phyloP scores from a whole-genome alignment of 2,797 vertebrate genomes.

The Dendrocincla fuliginosa region DNA sequence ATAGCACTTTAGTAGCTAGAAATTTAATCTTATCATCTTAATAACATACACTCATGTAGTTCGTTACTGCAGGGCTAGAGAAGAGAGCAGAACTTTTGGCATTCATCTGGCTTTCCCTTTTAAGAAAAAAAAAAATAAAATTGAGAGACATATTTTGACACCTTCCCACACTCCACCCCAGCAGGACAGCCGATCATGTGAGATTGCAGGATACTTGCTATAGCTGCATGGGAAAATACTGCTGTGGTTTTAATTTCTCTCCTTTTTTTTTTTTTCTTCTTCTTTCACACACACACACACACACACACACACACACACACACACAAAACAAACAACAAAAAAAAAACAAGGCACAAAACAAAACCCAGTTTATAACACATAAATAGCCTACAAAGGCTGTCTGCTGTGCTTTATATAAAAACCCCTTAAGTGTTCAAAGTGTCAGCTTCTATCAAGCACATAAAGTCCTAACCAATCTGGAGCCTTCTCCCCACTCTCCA shows the following conservation, averaged over 20 bases:
- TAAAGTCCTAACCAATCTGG: neutral
- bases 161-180: conserved; percentile 68
- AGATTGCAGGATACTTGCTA: neutral
- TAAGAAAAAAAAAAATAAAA: conserved; percentile 30
- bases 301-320: neutral
- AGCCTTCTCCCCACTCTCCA: conserved; percentile 5
- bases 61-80: conserved; percentile 63
- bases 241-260: conserved; percentile 56
- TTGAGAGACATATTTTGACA: conserved; percentile 62
- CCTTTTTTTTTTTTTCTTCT: neutral
- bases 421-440: conserved; percentile 21
- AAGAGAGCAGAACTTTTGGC: conserved; percentile 52
- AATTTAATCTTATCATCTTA: conserved; percentile 68
- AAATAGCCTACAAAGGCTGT: conserved; percentile 60
- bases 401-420: conserved; percentile 48
- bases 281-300: neutral
- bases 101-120: conserved; percentile 60
- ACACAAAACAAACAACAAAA: neutral
- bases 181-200: conserved; percentile 45
- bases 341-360: neutral
- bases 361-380: conserved; percentile 42
- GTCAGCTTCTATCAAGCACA: conserved; percentile 3
- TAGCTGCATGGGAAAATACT: conserved; percentile 49
- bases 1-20: conserved; percentile 48
- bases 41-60: conserved; percentile 52